Base-by-base conservation (phyloP, 2,888 invertebrate genomes). In the Chymomyza amoena region DNA sequence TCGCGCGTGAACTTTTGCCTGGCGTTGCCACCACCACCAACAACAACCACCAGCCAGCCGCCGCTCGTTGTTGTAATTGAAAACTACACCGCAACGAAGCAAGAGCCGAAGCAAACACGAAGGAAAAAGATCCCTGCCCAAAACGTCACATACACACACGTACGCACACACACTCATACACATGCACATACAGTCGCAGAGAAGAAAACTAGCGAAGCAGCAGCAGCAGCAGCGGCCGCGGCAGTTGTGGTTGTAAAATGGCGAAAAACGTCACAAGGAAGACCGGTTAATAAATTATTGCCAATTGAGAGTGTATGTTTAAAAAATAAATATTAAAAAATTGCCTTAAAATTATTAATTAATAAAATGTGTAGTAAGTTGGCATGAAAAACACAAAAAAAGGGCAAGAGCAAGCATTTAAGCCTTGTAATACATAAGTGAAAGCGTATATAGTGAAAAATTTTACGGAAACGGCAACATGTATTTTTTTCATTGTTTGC, bases 281-380 rank as follows among this genome's bases (percentile, higher is more conserved):
- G 90, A 90, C 90, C 90, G 90, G 90, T 90, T 90, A 89, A 89
- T 88, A 89, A 90, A 88, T 89, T 89, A 87, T 86, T 88, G 87
- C 79, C 80, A 87, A 81, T 87, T 84, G 76, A 74, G 73, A 84
- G 77, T 73, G 64, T 79, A 77, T 69, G 79, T 75, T 62, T 71
- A 72, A 68, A 78, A 76, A 69, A 76, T 68, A 68, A 79, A 69
- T 69, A 73, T 66, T 65, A 28, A 60, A 75, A 68, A 76, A 78
- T 66, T 62, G 32, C 61, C 69, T 75, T 54, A 32, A 75, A 66
- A 51, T 25, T 6, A 51, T 56, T 52, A 32, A 52, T 7, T n/a
- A 45, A 20, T 25, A 15, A 52, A 64, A 20, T 71, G 77, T 76
- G 65, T 18, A 67, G 16, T 18, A 54, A 76, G 73, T 16, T 32